These are phyloP conservation scores for Heteromormyrus szaboi DNA, from an alignment of 2,797 vertebrate genomes.

Conservation along the genomic window DNA sequence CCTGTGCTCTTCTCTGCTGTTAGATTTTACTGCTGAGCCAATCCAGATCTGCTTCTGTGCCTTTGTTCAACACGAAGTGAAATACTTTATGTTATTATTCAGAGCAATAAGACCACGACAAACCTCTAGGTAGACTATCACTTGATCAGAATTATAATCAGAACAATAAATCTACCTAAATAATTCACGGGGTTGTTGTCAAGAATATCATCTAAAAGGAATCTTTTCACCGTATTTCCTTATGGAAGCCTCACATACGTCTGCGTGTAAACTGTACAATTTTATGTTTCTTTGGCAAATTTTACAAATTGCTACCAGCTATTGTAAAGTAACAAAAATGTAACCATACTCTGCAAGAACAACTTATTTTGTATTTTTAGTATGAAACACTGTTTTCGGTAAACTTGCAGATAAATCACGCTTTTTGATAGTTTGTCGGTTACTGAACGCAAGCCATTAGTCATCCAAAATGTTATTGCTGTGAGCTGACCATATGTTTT, in stretches of 20 bases:
- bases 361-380: slow-evolving; percentile 3
- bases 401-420: not conserved
- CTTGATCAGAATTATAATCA: not conserved
- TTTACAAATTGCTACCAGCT: not conserved
- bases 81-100: not conserved
- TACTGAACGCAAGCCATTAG: not conserved
- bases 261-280: not conserved
- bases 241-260: not conserved
- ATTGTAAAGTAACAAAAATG: not conserved
- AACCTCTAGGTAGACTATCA: not conserved
- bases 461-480: not conserved
- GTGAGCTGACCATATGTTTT: not conserved
- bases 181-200: not conserved
- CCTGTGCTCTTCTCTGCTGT: no score
- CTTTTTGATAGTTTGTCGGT: not conserved
- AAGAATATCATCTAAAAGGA: not conserved
- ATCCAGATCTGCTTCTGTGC: not conserved
- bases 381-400: not conserved
- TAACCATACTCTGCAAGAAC: not conserved
- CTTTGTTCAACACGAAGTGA: not conserved
- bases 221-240: not conserved
- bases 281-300: not conserved
- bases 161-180: not conserved
- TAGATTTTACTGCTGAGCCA: not conserved
- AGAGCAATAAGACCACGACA: not conserved